These are phyloP conservation scores for Ashinkailepas kermadecensis DNA, from an alignment of 2,888 invertebrate species.

Conservation along the genomic window DNA sequence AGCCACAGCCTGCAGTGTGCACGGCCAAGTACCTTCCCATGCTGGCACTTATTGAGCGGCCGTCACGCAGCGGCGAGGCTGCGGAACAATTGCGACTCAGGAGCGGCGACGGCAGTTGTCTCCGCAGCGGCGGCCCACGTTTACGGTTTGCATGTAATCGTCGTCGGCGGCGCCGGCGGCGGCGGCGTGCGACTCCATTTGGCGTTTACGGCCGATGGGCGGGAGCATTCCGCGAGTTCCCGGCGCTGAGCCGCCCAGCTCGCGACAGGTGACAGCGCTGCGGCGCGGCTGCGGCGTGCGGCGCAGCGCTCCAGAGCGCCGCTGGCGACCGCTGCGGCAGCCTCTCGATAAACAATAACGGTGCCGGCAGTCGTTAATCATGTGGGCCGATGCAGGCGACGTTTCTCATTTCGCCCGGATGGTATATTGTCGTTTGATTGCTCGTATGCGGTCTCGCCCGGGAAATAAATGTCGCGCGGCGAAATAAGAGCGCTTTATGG, in stretches of 20 bases:
- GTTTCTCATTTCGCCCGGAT: conserved; percentile 5
- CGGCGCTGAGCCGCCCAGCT: neutral
- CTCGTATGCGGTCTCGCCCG: conserved; percentile 14
- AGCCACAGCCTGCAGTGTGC: too few relatives aligned
- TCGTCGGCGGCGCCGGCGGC: neutral
- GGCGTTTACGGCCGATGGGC: neutral
- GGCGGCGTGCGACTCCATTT: neutral
- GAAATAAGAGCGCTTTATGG: conserved; percentile 18
- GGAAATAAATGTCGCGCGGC: conserved; percentile 18
- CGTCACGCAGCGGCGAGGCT: neutral
- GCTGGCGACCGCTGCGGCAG: neutral
- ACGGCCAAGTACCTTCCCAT: too few relatives aligned
- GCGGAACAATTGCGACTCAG: neutral
- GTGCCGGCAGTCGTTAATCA: neutral
- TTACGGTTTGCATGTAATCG: neutral
- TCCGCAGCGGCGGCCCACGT: neutral
- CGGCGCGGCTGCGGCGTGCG: neutral
- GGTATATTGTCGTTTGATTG: conserved; percentile 21
- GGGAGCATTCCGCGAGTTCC: neutral
- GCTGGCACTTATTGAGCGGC: neutral
- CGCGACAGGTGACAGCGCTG: neutral
- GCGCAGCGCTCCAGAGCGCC: neutral
- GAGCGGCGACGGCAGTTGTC: too few relatives aligned
- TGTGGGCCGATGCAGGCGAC: conserved; percentile 8
- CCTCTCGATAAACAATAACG: conserved; percentile 17